Conservation (phyloP, 2,797 vertebrate genomes). For the Manis crassicaudata region DNA sequence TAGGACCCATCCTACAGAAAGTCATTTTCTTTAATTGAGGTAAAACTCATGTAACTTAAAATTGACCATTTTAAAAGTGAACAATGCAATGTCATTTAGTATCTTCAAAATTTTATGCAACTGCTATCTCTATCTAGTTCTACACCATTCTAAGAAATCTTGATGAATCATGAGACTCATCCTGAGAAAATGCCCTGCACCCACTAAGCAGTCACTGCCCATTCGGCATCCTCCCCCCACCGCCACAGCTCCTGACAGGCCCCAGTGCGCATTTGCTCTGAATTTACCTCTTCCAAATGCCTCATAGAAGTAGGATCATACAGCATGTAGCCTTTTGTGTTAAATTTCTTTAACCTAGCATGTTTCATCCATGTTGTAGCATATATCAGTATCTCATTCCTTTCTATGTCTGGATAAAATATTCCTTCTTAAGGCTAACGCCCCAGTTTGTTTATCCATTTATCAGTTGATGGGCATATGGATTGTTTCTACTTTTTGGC, state of each 20-base stretch:
- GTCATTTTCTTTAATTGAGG: background rate
- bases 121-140: background rate
- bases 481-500: background rate
- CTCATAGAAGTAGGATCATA: background rate
- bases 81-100: background rate
- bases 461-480: background rate
- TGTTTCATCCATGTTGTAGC: background rate
- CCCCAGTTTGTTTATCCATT: background rate
- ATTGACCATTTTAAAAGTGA: background rate
- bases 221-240: background rate
- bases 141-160: background rate
- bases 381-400: too few species aligned
- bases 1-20: background rate
- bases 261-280: fast-evolving
- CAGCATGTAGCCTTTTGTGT: background rate
- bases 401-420: background rate
- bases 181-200: background rate
- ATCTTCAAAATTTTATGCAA: background rate
- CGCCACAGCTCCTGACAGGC: background rate
- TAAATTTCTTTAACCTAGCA: background rate
- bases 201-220: background rate
- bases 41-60: background rate
- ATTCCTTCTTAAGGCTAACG: background rate
- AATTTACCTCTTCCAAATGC: background rate
- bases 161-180: background rate